Percentiles rank a stretch among this genome's conserved stretches.
Conservation (phyloP, 1,140 invertebrate species). For the Vanessa tameamea region DNA sequence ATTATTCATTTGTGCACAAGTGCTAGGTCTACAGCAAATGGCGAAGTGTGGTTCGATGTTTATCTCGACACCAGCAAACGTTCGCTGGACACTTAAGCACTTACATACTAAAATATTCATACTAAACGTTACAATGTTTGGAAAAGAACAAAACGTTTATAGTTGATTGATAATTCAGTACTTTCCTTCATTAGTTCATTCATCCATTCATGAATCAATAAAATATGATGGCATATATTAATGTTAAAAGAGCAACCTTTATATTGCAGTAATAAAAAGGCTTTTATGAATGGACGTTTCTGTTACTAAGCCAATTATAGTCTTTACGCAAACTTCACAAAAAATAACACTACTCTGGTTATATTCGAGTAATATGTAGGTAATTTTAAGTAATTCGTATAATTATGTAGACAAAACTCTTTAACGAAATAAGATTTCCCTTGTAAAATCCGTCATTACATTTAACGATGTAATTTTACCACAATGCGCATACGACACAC, state of each 20-base stretch:
- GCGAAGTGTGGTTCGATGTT: slow-evolving; percentile 15
- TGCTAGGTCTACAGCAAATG: slow-evolving; percentile 9
- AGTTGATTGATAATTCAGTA: no score
- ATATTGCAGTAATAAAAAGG: no score
- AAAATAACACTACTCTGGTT: neutral
- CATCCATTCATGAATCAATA: no score
- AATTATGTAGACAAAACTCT: slow-evolving; percentile 7
- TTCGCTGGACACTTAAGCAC: neutral
- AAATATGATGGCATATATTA: no score
- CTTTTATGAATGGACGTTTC: no score
- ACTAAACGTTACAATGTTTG: neutral
- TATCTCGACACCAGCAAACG: slow-evolving; percentile 17
- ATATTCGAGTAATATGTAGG: neutral
- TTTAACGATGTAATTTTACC: slow-evolving; percentile 40
- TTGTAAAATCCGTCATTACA: slow-evolving; percentile 34
- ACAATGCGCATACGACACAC: slow-evolving; percentile 32
- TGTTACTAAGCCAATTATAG: neutral
- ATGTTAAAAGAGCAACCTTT: no score
- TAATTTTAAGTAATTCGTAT: neutral
- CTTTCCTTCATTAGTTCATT: no score
- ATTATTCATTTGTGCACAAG: slow-evolving; percentile 23
- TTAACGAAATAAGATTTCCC: slow-evolving; percentile 14
- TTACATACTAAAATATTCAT: neutral
- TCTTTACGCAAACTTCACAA: neutral
- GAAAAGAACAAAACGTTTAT: no score